Percentiles rank a stretch among this genome's conserved stretches.
These are phyloP conservation scores for Zootoca vivipara DNA, from an alignment of 2,113 vertebrate species.

Conservation along the genomic window DNA sequence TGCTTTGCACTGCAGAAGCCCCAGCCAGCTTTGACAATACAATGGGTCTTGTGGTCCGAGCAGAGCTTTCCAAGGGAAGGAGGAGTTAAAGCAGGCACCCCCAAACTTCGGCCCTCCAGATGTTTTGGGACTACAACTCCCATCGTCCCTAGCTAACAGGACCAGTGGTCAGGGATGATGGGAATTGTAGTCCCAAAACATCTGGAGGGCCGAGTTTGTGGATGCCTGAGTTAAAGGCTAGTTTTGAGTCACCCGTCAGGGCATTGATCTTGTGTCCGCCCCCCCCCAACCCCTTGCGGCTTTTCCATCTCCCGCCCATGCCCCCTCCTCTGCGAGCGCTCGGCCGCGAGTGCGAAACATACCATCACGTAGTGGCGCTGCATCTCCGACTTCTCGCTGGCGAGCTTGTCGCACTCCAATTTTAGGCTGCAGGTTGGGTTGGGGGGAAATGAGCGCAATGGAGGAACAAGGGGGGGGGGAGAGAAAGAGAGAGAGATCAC, in stretches of 20 bases:
- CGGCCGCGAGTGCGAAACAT: slow-evolving; percentile 32
- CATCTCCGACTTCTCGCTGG: slow-evolving; percentile 98
- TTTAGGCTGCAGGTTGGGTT: slow-evolving; percentile 83
- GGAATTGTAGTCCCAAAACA: too few species aligned
- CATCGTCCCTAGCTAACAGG: too few species aligned
- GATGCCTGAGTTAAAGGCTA: background rate
- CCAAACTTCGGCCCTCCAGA: too few species aligned
- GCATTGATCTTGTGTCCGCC: background rate
- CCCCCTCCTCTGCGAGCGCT: background rate
- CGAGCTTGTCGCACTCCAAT: slow-evolving; percentile 97
- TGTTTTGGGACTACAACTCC: too few species aligned
- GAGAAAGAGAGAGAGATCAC: slow-evolving; percentile 22
- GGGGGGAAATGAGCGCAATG: too few species aligned
- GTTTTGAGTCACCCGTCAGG: background rate
- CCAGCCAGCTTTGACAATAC: too few species aligned
- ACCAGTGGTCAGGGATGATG: too few species aligned
- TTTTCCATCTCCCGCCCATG: background rate
- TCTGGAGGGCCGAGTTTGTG: too few species aligned
- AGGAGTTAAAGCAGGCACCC: background rate
- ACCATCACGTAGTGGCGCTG: slow-evolving; percentile 99
- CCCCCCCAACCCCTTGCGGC: background rate
- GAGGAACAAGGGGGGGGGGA: background rate
- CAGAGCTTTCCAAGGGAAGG: too few species aligned
- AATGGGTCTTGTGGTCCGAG: too few species aligned
- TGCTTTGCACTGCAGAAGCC: too few species aligned